Evolutionary conservation across 2,797 vertebrate species (phyloP).

Genomic region (Gymnopithys bicolor): DNA sequence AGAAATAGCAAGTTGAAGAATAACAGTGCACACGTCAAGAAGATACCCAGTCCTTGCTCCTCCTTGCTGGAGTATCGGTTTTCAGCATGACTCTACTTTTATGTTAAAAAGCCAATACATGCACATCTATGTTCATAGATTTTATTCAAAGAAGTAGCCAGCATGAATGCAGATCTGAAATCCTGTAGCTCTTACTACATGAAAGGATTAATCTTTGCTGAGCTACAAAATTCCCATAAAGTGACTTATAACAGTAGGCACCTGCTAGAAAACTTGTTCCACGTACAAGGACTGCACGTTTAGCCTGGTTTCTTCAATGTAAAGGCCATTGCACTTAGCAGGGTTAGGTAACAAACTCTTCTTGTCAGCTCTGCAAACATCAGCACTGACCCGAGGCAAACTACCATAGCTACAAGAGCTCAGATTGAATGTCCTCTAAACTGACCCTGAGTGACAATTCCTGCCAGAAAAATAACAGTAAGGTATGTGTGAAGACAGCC

Average conservation of each 20-base stretch:
- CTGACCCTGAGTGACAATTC: slow-evolving; percentile 45
- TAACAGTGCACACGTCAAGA: neutral
- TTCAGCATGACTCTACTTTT: neutral
- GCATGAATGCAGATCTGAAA: neutral
- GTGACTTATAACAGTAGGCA: neutral
- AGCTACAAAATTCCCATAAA: neutral
- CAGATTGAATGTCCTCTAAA: neutral
- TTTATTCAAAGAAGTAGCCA: neutral
- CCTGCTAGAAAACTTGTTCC: neutral
- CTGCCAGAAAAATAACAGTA: slow-evolving; percentile 51
- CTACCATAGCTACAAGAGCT: slow-evolving; percentile 17
- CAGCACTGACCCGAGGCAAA: slow-evolving; percentile 51
- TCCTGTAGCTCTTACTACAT: neutral
- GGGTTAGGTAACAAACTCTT: slow-evolving; percentile 51
- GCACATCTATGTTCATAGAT: neutral
- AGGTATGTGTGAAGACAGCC: neutral
- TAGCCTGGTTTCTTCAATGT: neutral
- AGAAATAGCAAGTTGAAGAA: neutral
- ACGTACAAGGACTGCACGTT: neutral
- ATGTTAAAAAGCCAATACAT: neutral
- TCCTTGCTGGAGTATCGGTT: neutral
- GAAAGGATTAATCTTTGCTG: neutral
- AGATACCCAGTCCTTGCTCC: neutral
- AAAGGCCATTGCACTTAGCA: neutral
- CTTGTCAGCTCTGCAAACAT: slow-evolving; percentile 50